Base-by-base conservation (phyloP, 2,797 vertebrate genomes). In the Acridotheres tristis region DNA sequence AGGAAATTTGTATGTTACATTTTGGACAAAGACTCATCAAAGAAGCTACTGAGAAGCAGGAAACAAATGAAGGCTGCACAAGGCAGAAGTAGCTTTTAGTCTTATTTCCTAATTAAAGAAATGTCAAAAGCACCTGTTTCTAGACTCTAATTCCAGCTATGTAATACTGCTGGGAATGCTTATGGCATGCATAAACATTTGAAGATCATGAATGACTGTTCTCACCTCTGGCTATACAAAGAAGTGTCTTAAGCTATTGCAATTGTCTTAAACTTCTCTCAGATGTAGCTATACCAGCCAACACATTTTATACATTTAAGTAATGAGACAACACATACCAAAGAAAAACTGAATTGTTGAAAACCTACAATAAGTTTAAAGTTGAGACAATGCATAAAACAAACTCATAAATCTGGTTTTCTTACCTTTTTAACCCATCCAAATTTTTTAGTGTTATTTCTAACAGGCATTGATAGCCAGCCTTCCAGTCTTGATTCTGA, bases 371-470 rank as follows among this genome's bases (percentile, higher is more conserved):
- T 51, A 55, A 84, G 16, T 73, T 81, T 76, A 68, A 92, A 89
- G 50, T 76, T 43, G 16, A 66, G 45, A 68, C 16, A 30, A 62
- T 0, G 3, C 5, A 11, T 25, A 34, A 62, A 93, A 50, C 8
- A 87, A 66, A n/a, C 68, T 21, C 2, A 34, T 30, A 72, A 34
- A 63, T 45, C 61, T 77, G 29, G 1, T 54, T 87, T 90, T 82
- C 57, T 91, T 96, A 99, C 99, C 98, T 99, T 99, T 97, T 98
- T 99, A 96, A 98, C 98, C 99, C 99, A 99, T 78, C 99, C 99
- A 95, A 99, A 99, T 96, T 99, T 99, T 97, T 99, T 99, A 71
- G 99, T 99, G 97, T 99, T 99, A 97, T 99, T 99, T 92, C 99
- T 98, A 36, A 99, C 98, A 36, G 99, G 99, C 74, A 99, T 97